Base-by-base conservation (phyloP, 2,888 invertebrate species). In the Dilophus febrilis region DNA sequence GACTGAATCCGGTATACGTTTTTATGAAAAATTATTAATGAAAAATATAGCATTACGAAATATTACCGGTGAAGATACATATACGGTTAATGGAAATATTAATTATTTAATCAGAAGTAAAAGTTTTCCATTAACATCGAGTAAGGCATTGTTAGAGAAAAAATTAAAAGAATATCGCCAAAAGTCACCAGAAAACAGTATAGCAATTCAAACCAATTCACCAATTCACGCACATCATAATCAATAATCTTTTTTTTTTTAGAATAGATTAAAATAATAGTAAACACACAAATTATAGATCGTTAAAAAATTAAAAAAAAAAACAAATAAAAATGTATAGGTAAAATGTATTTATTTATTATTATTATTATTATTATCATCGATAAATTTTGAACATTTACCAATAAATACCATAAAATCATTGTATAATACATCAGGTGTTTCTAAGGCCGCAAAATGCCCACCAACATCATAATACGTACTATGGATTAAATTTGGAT, bases 361-460 rank as follows among this genome's bases (percentile, higher is more conserved):
- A n/a, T n/a, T n/a, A n/a, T n/a, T n/a, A n/a, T n/a, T n/a, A n/a
- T n/a, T n/a, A n/a, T n/a, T n/a, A n/a, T n/a, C n/a, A n/a, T n/a
- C n/a, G n/a, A n/a, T n/a, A n/a, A n/a, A n/a, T n/a, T n/a, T n/a
- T n/a, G n/a, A n/a, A n/a, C n/a, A n/a, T n/a, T n/a, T n/a, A n/a
- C n/a, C n/a, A n/a, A 34, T 67, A 40, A 77, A 76, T 2, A 59
- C 53, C 51, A 71, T 73, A 10, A 92, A 58, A 53, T 90, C 86
- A 1, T 70, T 61, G 3, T 81, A 74, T 19, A 92, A 51, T 0
- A 78, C 49, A 31, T 71, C 58, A 0, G 91, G 87, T 44, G 73
- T 66, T 55, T 92, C 86, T 40, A 88, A 64, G 0, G 87, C 85
- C 0, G 81, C 79, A 57, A 90, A 94, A 56, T 91, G 91, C 0